Evolutionary conservation across 1,140 invertebrate genomes (phyloP).

Genomic region (Aphaenogaster rudis): DNA sequence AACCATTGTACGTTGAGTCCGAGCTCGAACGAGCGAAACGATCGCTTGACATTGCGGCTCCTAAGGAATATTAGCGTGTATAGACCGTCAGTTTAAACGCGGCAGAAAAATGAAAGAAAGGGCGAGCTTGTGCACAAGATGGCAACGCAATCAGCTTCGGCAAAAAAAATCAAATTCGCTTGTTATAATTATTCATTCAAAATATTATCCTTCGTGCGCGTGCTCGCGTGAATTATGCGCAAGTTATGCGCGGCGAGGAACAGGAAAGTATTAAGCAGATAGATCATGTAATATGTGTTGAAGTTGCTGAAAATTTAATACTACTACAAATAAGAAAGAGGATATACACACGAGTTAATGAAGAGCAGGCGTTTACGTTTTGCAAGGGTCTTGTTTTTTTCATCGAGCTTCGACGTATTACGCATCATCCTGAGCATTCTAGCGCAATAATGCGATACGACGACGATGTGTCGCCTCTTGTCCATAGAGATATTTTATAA

Average conservation of each 20-base stretch:
- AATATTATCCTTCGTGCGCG: constrained; percentile 15
- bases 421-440: constrained; percentile 11
- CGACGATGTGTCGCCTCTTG: constrained; percentile 27
- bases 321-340: constrained; percentile 6
- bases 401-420: constrained; percentile 31
- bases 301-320: constrained; percentile 45
- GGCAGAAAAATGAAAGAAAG: not conserved
- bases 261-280: constrained; percentile 51
- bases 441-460: constrained; percentile 16
- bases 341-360: constrained; percentile 7
- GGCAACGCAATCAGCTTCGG: constrained; percentile 34
- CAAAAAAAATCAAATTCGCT: constrained; percentile 50
- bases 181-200: constrained; percentile 43
- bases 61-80: constrained; percentile 34
- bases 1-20: not conserved
- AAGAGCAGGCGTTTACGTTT: constrained; percentile 21
- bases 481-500: constrained; percentile 55
- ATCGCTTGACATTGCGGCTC: constrained; percentile 31
- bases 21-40: constrained; percentile 26
- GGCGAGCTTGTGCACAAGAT: not conserved
- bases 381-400: not conserved
- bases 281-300: constrained; percentile 41
- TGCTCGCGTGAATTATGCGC: not conserved
- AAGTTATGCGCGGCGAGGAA: constrained; percentile 22
- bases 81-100: constrained; percentile 2